Percentiles rank a stretch among this genome's conserved stretches.
These are phyloP conservation scores for Scaptomyza reducta DNA, from an alignment of 2,888 invertebrate genomes.

Conservation along the genomic window DNA sequence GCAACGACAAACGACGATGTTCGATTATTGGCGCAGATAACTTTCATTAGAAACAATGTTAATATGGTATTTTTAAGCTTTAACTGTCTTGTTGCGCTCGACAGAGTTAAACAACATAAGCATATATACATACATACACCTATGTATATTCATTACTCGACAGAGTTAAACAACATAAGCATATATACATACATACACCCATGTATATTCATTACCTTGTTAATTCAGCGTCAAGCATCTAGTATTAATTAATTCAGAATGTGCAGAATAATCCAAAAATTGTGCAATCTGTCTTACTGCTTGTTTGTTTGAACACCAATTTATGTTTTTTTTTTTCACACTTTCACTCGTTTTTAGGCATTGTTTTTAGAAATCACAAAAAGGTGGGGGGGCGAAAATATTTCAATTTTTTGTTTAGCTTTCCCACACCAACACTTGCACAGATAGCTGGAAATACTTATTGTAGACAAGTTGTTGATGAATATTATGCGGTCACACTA, in stretches of 20 bases:
- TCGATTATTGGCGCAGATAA: not conserved
- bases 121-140: no score
- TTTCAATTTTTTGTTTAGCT: conserved; percentile 59
- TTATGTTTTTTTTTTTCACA: conserved; percentile 43
- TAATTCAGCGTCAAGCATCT: conserved; percentile 14
- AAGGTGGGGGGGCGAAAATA: conserved; percentile 44
- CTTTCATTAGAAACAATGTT: no score
- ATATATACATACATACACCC: not conserved
- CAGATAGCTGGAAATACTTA: conserved; percentile 13
- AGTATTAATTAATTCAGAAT: conserved; percentile 46
- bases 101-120: no score
- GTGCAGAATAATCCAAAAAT: conserved; percentile 50
- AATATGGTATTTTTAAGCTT: no score
- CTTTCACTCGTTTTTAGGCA: conserved; percentile 58
- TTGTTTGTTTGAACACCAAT: conserved; percentile 21
- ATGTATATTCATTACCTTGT: conserved; percentile 43
- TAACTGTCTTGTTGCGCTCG: no score
- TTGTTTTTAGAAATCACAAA: conserved; percentile 60
- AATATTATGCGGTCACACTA: conserved; percentile 48
- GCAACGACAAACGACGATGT: not conserved
- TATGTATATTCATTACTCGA: no score
- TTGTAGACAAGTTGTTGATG: conserved; percentile 53
- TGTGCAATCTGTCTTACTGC: conserved; percentile 38
- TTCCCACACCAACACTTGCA: conserved; percentile 37
- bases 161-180: conserved; percentile 70